These are phyloP conservation scores for Phyllotis vaccarum DNA, from an alignment of 2,797 vertebrate species.

Conservation along the genomic window DNA sequence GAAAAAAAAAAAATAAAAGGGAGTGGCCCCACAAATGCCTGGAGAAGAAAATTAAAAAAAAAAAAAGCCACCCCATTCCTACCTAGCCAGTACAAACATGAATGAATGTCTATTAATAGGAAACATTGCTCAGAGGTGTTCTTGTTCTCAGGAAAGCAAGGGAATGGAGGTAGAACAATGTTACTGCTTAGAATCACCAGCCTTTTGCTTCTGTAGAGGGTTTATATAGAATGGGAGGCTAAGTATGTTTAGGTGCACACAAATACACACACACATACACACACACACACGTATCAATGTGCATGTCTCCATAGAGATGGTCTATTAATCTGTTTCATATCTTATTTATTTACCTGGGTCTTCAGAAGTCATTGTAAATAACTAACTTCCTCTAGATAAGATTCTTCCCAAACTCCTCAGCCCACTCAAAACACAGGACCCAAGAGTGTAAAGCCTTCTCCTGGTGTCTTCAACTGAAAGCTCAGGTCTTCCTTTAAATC, in stretches of 20 bases:
- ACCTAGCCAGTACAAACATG: slow-evolving; percentile 77
- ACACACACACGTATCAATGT: too few relatives aligned
- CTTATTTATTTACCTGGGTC: background rate
- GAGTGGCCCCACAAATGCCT: slow-evolving; percentile 50
- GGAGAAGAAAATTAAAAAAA: background rate
- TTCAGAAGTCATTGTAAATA: background rate
- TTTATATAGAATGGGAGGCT: background rate
- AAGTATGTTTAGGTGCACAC: background rate
- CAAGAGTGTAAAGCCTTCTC: background rate
- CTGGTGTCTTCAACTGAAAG: background rate
- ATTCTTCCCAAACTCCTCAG: background rate
- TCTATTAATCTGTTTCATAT: background rate
- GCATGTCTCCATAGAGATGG: background rate
- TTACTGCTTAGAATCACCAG: background rate
- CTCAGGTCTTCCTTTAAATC: background rate
- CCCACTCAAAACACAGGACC: background rate
- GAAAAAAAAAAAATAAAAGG: background rate
- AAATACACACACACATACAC: background rate
- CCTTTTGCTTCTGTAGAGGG: slow-evolving; percentile 32
- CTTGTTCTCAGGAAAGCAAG: slow-evolving; percentile 21
- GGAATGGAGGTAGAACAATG: background rate
- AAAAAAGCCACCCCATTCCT: slow-evolving; percentile 55
- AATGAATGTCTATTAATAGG: slow-evolving; percentile 76
- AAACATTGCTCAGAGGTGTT: slow-evolving; percentile 53
- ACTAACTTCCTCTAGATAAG: background rate